Base-by-base conservation (phyloP, 1,140 invertebrate species). In the Macrosteles quadrilineatus region DNA sequence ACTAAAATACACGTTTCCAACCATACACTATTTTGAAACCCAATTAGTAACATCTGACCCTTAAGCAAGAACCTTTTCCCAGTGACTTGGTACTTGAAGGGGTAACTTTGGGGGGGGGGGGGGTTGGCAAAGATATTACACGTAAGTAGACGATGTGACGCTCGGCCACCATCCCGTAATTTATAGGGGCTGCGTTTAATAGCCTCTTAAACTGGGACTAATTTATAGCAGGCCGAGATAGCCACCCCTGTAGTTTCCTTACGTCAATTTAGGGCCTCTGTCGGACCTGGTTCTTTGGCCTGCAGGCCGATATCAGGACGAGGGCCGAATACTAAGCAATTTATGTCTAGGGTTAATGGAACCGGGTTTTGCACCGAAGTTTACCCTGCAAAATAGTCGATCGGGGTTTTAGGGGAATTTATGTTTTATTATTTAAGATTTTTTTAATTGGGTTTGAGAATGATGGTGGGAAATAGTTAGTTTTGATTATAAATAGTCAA, bases 131-230 rank as follows among this genome's bases (percentile, higher is more conserved):
- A 29, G 55, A 59, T 59, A 27, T 59, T 30, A 59, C 55, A 25
- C 21, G 14, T 14, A 12, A 2, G n/a, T 2, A 14, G 55, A 4
- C 2, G 55, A 27, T 9, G 25, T 27, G 55, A 59, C 55, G 55
- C 55, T n/a, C 55, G 55, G 55, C 27, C 55, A 59, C 55, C 27
- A n/a, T 3, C 47, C 6, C 47, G 47, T 59, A 59, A 59, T 59
- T 59, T 59, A 59, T 59, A 59, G 55, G n/a, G 47, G 23, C 55
- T 59, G 55, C 55, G 55, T 59, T 59, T 59, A 59, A 59, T 59
- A 59, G 55, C 55, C 55, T 59, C 55, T 59, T 59, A 59, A 59
- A 59, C 21, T 59, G 55, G 55, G 55, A 30, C 55, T 59, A 59
- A 59, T 59, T 59, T 59, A 59, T 59, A 59, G 55, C 55, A 12